These are phyloP conservation scores for Apeira syringaria DNA, from an alignment of 2,888 invertebrate species.

Conservation along the genomic window DNA sequence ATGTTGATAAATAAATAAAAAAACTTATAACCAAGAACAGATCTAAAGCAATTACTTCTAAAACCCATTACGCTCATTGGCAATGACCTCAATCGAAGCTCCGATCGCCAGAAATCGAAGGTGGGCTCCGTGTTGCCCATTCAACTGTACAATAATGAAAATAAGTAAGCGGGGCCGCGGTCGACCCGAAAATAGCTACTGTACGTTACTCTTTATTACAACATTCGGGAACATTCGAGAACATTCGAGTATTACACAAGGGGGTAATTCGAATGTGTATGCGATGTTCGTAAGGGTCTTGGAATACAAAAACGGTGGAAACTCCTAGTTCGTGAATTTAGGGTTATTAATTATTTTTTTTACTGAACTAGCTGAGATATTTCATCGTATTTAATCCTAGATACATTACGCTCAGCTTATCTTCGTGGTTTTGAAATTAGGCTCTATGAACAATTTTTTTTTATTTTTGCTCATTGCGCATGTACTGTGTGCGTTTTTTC, in stretches of 20 bases:
- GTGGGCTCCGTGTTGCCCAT: constrained; percentile 10
- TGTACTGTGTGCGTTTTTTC: no score
- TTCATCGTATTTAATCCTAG: no score
- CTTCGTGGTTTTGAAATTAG: no score
- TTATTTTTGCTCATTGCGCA: no score
- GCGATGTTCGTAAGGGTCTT: constrained; percentile 17
- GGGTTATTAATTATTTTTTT: no score
- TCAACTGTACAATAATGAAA: constrained; percentile 17
- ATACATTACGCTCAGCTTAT: no score
- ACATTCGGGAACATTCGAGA: constrained; percentile 23
- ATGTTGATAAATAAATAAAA: no score
- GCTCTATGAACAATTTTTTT: no score
- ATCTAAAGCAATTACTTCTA: constrained; percentile 7
- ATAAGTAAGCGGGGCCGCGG: constrained; percentile 6
- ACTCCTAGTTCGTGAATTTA: constrained; percentile 28
- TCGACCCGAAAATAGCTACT: constrained; percentile 37
- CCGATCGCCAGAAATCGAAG: constrained; percentile 14
- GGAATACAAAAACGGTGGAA: constrained; percentile 19
- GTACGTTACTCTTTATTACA: constrained; percentile 49
- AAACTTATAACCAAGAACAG: neutral
- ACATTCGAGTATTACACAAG: constrained; percentile 36
- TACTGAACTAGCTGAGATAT: no score
- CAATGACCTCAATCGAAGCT: constrained; percentile 1
- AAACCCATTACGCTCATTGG: constrained; percentile 9
- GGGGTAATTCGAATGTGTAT: constrained; percentile 40